Percentiles rank a stretch among this genome's conserved stretches.
phyloP scores from a whole-genome alignment of 2,888 invertebrate genomes.

The Keiferia lycopersicella region DNA sequence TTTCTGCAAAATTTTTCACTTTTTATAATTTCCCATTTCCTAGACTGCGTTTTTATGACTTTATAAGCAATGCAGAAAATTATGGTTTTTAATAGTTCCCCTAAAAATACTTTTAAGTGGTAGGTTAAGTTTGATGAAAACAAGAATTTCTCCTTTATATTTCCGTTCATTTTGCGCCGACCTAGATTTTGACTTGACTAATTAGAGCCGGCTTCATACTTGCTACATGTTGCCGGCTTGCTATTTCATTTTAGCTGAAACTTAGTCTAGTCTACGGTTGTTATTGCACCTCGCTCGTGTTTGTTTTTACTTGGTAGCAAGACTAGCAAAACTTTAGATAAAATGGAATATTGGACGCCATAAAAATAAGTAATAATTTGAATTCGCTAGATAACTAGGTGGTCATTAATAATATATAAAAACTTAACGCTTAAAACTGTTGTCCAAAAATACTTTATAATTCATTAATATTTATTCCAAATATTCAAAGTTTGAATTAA shows the following conservation, averaged over 20 bases:
- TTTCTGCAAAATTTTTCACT: too few relatives aligned
- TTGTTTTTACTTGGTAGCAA: background rate
- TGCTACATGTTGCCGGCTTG: conserved; percentile 8
- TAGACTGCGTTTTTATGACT: too few relatives aligned
- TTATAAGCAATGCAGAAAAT: too few relatives aligned
- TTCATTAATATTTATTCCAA: too few relatives aligned
- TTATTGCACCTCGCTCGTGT: background rate
- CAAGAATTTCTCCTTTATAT: conserved; percentile 7
- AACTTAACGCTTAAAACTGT: too few relatives aligned
- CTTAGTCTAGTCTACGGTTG: conserved; percentile 9
- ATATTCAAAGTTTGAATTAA: too few relatives aligned
- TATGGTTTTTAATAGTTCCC: background rate
- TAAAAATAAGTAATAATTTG: too few relatives aligned
- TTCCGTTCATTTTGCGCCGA: conserved; percentile 6
- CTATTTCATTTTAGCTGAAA: conserved; percentile 6
- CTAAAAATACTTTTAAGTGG: background rate
- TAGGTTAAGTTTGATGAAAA: background rate
- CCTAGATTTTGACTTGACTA: conserved; percentile 8
- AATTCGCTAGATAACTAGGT: too few relatives aligned
- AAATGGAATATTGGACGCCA: too few relatives aligned
- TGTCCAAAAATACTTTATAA: too few relatives aligned
- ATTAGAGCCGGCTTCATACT: conserved; percentile 5
- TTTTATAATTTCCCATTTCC: too few relatives aligned
- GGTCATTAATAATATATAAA: too few relatives aligned
- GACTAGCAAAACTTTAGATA: background rate